phyloP scores from a whole-genome alignment of 1,140 invertebrate genomes.

The Parapsyche elsis region DNA sequence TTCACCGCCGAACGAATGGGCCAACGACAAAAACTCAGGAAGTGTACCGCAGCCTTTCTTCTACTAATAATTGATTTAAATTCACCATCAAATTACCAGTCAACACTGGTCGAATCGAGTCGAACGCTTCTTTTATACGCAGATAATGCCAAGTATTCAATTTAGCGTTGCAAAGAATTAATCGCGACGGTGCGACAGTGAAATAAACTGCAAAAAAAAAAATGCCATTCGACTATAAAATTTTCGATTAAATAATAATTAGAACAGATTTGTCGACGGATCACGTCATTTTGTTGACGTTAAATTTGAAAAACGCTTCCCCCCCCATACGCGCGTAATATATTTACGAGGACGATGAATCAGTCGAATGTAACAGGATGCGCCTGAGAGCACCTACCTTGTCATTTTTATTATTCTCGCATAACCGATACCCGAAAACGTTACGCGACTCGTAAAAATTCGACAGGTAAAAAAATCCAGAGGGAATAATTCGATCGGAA shows the following conservation, averaged over 20 bases:
- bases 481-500: no score
- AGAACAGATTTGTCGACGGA: no score
- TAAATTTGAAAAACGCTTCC: no score
- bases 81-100: conserved; percentile 14
- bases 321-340: not conserved
- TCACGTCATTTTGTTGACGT: no score
- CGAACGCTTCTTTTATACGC: not conserved
- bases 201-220: not conserved
- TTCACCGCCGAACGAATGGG: no score
- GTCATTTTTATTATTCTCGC: not conserved
- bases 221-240: not conserved
- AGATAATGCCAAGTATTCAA: not conserved
- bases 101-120: not conserved
- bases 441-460: not conserved
- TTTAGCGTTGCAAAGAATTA: not conserved
- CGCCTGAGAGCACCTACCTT: not conserved
- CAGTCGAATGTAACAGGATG: not conserved
- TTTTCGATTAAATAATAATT: not conserved
- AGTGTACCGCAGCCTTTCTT: not conserved
- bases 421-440: not conserved
- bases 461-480: no score
- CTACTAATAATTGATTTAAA: conserved; percentile 13
- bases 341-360: not conserved
- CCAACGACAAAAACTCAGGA: not conserved
- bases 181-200: not conserved